Percentiles rank a stretch among this genome's conserved stretches.
These are phyloP conservation scores for Drosophila biarmipes DNA, from an alignment of 1,140 invertebrate species.

Conservation along the genomic window DNA sequence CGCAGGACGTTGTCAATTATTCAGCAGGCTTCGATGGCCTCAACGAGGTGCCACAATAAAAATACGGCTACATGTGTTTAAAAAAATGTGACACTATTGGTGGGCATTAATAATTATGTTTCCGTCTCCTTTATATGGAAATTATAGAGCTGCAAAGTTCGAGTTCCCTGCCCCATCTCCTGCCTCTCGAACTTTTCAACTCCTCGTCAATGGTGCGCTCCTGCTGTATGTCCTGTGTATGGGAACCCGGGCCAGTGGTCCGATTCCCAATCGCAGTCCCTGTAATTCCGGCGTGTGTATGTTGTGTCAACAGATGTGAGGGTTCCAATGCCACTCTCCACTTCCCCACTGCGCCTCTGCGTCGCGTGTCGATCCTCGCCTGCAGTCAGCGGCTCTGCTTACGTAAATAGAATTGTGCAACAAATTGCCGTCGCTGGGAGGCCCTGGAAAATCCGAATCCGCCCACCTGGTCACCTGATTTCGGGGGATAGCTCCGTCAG, in stretches of 20 bases:
- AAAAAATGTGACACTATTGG: constrained; percentile 6
- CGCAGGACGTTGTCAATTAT: constrained; percentile 42
- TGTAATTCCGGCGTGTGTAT: constrained; percentile 10
- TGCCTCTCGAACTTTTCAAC: neutral
- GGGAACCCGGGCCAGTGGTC: constrained; percentile 1
- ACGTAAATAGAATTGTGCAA: constrained; percentile 55
- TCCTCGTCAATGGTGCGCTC: neutral
- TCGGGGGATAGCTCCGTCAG: neutral
- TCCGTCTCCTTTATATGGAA: constrained; percentile 15
- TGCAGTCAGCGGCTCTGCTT: constrained; percentile 52
- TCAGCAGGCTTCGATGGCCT: constrained; percentile 26
- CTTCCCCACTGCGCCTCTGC: constrained; percentile 10
- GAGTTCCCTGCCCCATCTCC: neutral
- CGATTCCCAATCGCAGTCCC: constrained; percentile 4
- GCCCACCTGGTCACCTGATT: constrained; percentile 15
- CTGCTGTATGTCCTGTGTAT: neutral
- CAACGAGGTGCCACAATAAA: constrained; percentile 59
- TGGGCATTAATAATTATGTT: constrained; percentile 46
- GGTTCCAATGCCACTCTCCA: constrained; percentile 23
- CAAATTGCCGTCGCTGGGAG: constrained; percentile 12
- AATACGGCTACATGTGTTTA: neutral
- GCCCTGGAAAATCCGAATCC: neutral
- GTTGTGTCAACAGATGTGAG: constrained; percentile 53
- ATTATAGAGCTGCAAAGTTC: constrained; percentile 55
- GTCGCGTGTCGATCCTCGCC: constrained; percentile 41